A percentile compares a stretch with the other conserved stretches of the same genome.
Conservation (phyloP, 2,797 vertebrate genomes). For the Trematomus bernacchii region DNA sequence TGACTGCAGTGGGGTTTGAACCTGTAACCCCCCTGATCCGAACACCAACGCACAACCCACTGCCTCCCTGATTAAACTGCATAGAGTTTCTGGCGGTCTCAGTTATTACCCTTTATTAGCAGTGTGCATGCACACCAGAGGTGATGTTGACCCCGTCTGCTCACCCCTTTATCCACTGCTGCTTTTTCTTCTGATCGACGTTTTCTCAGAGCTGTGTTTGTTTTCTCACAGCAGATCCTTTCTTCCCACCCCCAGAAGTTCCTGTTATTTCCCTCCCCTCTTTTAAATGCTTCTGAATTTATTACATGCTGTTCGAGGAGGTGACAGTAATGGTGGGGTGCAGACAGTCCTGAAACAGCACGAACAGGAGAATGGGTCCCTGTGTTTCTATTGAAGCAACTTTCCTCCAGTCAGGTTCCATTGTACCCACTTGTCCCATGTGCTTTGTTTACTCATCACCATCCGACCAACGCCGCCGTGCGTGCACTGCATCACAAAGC, state of each 20-base stretch:
- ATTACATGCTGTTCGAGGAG: conserved; percentile 39
- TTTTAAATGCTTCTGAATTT: conserved; percentile 64
- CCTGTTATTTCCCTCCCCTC: conserved; percentile 21
- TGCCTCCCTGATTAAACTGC: background rate
- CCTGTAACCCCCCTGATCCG: too few species aligned
- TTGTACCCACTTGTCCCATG: conserved; percentile 25
- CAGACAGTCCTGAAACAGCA: conserved; percentile 12
- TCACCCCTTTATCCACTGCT: conserved; percentile 50
- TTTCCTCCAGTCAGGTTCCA: conserved; percentile 32
- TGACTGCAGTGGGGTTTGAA: too few species aligned
- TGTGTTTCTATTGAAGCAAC: conserved; percentile 49
- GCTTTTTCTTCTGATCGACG: conserved; percentile 51
- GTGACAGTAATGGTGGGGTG: conserved; percentile 12
- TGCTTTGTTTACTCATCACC: conserved; percentile 62
- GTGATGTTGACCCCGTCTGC: conserved; percentile 49
- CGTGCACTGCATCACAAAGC: conserved; percentile 23
- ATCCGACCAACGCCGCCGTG: conserved; percentile 33
- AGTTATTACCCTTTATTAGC: conserved; percentile 43
- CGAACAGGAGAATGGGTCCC: conserved; percentile 45
- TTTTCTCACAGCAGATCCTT: conserved; percentile 46
- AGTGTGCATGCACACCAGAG: conserved; percentile 37
- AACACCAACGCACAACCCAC: too few species aligned
- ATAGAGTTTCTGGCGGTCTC: background rate
- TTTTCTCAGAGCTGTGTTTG: conserved; percentile 43
- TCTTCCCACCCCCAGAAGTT: conserved; percentile 37